phyloP scores from a whole-genome alignment of 2,113 vertebrate species.

The Nibea albiflora region DNA sequence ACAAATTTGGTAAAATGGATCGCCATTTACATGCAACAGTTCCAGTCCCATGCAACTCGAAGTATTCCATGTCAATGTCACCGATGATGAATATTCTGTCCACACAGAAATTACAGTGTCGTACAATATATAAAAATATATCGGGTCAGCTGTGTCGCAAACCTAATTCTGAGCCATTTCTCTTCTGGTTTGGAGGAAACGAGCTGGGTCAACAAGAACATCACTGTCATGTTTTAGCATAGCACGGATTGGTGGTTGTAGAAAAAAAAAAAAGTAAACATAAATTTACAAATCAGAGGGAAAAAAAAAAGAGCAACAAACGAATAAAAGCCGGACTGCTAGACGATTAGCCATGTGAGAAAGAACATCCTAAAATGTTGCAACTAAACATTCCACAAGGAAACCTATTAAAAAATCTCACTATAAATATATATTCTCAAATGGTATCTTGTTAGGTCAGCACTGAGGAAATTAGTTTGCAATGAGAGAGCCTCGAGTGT shows the following conservation, averaged over 20 bases:
- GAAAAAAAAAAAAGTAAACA: conserved; percentile 32
- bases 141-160: conserved; percentile 50
- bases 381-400: conserved; percentile 77
- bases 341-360: conserved; percentile 74
- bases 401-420: conserved; percentile 75
- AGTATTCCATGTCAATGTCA: conserved; percentile 65
- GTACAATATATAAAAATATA: conserved; percentile 77
- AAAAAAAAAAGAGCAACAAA: conserved; percentile 29
- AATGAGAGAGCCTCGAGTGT: conserved; percentile 57
- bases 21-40: conserved; percentile 81
- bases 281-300: conserved; percentile 48
- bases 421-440: conserved; percentile 84
- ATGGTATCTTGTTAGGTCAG: conserved; percentile 71
- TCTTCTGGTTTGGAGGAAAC: conserved; percentile 59
- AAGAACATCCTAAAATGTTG: conserved; percentile 80
- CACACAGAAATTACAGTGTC: conserved; percentile 69
- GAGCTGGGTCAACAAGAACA: conserved; percentile 36
- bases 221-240: conserved; percentile 32
- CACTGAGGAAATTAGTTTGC: conserved; percentile 76
- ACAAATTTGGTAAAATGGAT: conserved; percentile 73
- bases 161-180: conserved; percentile 65
- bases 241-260: conserved; percentile 51
- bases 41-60: conserved; percentile 80
- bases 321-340: conserved; percentile 68
- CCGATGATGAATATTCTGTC: conserved; percentile 59